Percentiles rank a stretch among this genome's conserved stretches.
Conservation (phyloP, 2,888 invertebrate genomes). For the Petrophora chlorosata region DNA sequence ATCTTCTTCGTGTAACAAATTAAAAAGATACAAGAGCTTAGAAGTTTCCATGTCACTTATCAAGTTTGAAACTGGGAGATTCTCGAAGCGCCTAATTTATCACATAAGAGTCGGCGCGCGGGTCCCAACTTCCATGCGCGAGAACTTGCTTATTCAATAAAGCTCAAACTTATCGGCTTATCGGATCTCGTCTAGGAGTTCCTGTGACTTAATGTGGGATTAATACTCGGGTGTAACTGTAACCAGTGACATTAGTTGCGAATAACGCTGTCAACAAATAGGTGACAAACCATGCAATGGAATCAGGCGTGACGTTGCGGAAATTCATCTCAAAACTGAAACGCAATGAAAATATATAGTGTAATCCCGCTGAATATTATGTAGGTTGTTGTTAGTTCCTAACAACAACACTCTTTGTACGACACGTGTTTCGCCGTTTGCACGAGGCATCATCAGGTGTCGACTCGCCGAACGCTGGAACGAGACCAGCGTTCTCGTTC, state of each 20-base stretch:
- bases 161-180: slow-evolving; percentile 26
- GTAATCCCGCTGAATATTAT: too few relatives aligned
- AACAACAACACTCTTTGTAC: too few relatives aligned
- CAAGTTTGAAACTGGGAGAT: slow-evolving; percentile 22
- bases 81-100: slow-evolving; percentile 28
- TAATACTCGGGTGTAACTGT: slow-evolving; percentile 5
- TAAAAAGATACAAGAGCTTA: slow-evolving; percentile 10
- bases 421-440: too few relatives aligned
- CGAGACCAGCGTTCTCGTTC: too few relatives aligned
- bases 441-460: too few relatives aligned
- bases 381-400: too few relatives aligned
- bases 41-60: slow-evolving; percentile 23
- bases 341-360: too few relatives aligned
- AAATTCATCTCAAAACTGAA: too few relatives aligned
- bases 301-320: too few relatives aligned
- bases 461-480: too few relatives aligned
- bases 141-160: slow-evolving; percentile 28
- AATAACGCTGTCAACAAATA: too few relatives aligned
- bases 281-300: too few relatives aligned
- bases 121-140: slow-evolving; percentile 18
- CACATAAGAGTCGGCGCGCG: slow-evolving; percentile 10
- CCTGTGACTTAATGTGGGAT: slow-evolving; percentile 15
- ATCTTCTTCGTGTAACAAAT: background rate
- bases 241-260: background rate
- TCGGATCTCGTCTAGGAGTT: slow-evolving; percentile 21